These are phyloP conservation scores for Amorpha juglandis DNA, from an alignment of 2,888 invertebrate genomes.

Conservation along the genomic window DNA sequence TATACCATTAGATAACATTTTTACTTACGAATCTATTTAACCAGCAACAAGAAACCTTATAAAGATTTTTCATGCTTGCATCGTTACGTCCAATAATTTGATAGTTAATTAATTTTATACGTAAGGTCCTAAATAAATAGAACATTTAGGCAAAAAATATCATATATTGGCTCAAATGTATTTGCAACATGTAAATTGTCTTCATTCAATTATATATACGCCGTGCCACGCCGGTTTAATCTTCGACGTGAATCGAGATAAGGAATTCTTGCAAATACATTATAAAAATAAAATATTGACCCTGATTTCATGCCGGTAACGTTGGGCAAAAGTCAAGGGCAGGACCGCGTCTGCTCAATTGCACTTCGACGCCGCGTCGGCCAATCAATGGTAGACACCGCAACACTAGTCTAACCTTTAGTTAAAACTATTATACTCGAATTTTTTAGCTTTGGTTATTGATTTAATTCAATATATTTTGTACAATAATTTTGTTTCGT, in stretches of 20 bases:
- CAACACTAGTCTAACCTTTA: constrained; percentile 36
- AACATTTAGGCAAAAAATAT: too few species aligned
- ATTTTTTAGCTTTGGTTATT: not conserved
- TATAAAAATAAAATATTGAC: constrained; percentile 28
- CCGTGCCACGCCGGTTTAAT: not conserved
- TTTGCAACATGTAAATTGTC: not conserved
- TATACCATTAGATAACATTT: too few species aligned
- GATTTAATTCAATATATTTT: not conserved
- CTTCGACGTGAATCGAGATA: constrained; percentile 17
- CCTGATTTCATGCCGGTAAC: constrained; percentile 47
- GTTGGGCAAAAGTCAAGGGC: constrained; percentile 61
- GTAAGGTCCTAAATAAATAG: too few species aligned
- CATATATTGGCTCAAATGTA: not conserved
- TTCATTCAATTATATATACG: not conserved
- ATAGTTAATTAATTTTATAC: too few species aligned
- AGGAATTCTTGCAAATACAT: constrained; percentile 13
- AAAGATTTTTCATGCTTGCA: too few species aligned
- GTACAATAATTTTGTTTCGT: not conserved
- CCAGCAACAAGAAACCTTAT: too few species aligned
- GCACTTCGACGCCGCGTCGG: constrained; percentile 33
- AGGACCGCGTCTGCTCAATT: constrained; percentile 35
- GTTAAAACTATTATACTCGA: not conserved
- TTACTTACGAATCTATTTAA: too few species aligned
- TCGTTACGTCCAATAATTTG: too few species aligned
- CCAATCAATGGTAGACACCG: constrained; percentile 28